Conservation (phyloP, 1,140 invertebrate genomes). For the Nomia melanderi region DNA sequence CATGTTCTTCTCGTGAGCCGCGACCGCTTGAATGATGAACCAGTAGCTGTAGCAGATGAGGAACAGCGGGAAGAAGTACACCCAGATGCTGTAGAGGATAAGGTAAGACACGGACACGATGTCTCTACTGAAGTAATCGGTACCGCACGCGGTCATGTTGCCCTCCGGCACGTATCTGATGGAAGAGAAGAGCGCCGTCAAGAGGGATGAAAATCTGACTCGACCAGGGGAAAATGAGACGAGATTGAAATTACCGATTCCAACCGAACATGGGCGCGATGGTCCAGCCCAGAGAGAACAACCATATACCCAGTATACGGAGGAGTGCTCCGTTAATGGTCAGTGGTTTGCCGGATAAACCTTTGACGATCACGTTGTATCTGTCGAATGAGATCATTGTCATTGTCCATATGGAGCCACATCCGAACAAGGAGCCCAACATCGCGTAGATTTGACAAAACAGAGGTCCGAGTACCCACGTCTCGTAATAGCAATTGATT, state of each 20-base stretch:
- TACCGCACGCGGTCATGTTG: conserved; percentile 92
- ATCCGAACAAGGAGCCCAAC: conserved; percentile 89
- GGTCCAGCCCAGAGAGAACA: conserved; percentile 85
- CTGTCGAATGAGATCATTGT: conserved; percentile 90
- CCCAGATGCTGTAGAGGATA: conserved; percentile 85
- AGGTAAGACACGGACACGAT: conserved; percentile 86
- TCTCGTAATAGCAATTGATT: conserved; percentile 92
- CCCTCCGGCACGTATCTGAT: conserved; percentile 91
- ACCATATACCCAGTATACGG: conserved; percentile 87
- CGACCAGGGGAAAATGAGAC: neutral
- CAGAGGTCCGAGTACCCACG: conserved; percentile 91
- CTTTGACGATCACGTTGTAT: conserved; percentile 93
- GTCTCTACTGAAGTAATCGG: conserved; percentile 89
- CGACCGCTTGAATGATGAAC: conserved; percentile 89
- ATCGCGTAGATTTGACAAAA: conserved; percentile 92
- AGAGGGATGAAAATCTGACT: neutral
- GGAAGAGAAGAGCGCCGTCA: conserved; percentile 9
- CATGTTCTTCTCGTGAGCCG: conserved; percentile 90
- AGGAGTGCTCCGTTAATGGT: conserved; percentile 86
- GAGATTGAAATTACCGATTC: conserved; percentile 84
- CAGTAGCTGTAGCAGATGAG: conserved; percentile 90
- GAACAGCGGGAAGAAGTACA: conserved; percentile 87
- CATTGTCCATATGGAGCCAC: conserved; percentile 92
- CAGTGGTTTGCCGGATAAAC: conserved; percentile 87
- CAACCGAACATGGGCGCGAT: conserved; percentile 89